Evolutionary conservation across 2,797 vertebrate species (phyloP).

Genomic region (Diplodus puntazzo): DNA sequence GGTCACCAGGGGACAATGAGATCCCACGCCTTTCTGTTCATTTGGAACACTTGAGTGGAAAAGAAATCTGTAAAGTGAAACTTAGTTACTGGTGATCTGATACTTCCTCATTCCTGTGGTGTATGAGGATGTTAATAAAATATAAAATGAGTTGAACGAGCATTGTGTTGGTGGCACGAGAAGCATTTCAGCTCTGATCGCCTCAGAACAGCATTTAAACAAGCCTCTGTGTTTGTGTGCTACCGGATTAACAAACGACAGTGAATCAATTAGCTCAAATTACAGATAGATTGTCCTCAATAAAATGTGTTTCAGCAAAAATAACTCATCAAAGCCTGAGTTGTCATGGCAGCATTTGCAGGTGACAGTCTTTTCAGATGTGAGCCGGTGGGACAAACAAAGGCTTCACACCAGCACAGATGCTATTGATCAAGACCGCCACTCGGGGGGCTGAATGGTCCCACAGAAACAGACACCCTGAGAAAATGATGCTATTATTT

Average conservation of each 20-base stretch:
- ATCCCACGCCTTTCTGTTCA: not conserved
- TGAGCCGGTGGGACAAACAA: constrained; percentile 61
- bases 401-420: constrained; percentile 75
- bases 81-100: not conserved
- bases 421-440: constrained; percentile 69
- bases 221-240: not conserved
- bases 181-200: not conserved
- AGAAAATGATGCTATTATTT: constrained; percentile 54
- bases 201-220: not conserved
- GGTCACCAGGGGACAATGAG: not conserved
- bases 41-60: not conserved
- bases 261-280: constrained; percentile 29
- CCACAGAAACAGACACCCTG: constrained; percentile 29
- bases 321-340: constrained; percentile 65
- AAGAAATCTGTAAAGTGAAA: too few species aligned
- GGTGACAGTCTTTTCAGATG: constrained; percentile 67
- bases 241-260: constrained; percentile 33
- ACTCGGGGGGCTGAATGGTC: constrained; percentile 72
- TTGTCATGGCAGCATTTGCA: constrained; percentile 69
- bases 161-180: not conserved
- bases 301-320: constrained; percentile 6
- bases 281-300: not conserved
- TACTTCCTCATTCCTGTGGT: not conserved
- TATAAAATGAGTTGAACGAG: not conserved
- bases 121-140: not conserved